Base-by-base conservation (phyloP, 2,888 invertebrate genomes). In the Sclerodermus sp. region DNA sequence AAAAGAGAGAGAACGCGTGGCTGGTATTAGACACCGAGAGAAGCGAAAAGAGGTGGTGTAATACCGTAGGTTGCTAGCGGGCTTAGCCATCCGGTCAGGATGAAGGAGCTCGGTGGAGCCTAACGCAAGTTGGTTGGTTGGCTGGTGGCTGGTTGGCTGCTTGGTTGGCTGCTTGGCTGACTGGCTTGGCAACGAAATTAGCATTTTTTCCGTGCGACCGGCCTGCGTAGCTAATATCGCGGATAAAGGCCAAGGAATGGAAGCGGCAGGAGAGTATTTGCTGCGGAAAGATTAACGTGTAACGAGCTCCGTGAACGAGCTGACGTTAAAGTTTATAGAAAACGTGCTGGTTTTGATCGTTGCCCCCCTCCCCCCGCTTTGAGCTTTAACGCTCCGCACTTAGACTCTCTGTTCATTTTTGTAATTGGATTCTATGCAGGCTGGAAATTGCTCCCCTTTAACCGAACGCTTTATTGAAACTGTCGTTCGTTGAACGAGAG, bases 181-280 rank as follows among this genome's bases (percentile, higher is more conserved):
- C 53, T 58, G 58, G 55, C 55, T 54, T 62, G 64, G 64, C 54
- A 58, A 58, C 53, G 58, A 67, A 70, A 70, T 70, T 70, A 67
- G 64, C 71, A 70, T 70, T 70, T 70, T 67, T 70, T 66, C 59
- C 66, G 57, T 60, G 60, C 67, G 63, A 66, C 60, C 60, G 57
- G 46, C 53, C 57, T 58, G 55, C 61, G 57, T 59, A 56, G 61
- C 60, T 60, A 59, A 62, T 64, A 60, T 63, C 54, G 47, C 45
- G 60, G 51, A 56, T 58, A 55, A 57, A 49, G 58, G 55, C 47
- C 23, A 16, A 29, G 39, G 45, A 53, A 51, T 49, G 47, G 46
- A 51, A 45, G 23, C 23, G 53, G 48, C 45, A 49, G 47, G 45
- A 48, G 44, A 56, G 58, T 61, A 62, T 67, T 63, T 64, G 52